phyloP scores from a whole-genome alignment of 2,113 vertebrate species.

The Brachyhypopomus occidentalis region DNA sequence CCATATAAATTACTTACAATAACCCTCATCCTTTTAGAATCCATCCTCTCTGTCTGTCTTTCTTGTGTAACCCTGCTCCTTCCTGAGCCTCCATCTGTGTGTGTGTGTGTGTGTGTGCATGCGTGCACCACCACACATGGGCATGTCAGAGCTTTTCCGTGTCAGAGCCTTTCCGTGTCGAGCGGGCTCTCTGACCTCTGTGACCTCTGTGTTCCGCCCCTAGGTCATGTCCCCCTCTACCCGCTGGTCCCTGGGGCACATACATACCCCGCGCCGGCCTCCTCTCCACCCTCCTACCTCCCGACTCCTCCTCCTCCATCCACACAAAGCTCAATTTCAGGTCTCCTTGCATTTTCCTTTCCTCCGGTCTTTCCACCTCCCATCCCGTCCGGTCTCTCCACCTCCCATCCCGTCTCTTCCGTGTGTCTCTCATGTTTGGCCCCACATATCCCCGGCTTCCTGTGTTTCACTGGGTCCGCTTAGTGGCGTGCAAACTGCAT shows the following conservation, averaged over 20 bases:
- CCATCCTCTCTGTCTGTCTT: not conserved
- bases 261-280: slow-evolving; percentile 80
- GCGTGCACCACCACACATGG: too few relatives aligned
- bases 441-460: not conserved
- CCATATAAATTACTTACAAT: slow-evolving; percentile 1
- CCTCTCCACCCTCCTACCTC: slow-evolving; percentile 75
- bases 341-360: slow-evolving; percentile 72
- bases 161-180: too few relatives aligned
- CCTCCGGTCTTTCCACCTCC: slow-evolving; percentile 40
- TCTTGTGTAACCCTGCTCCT: too few relatives aligned
- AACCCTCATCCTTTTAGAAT: slow-evolving; percentile 21
- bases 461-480: not conserved
- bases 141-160: too few relatives aligned
- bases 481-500: not conserved
- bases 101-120: too few relatives aligned
- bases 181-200: slow-evolving; percentile 66
- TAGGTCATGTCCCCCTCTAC: slow-evolving; percentile 76
- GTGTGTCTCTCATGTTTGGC: not conserved
- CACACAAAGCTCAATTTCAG: slow-evolving; percentile 75
- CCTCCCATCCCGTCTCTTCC: not conserved
- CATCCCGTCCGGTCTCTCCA: not conserved
- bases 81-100: too few relatives aligned
- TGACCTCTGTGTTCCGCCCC: slow-evolving; percentile 65
- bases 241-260: slow-evolving; percentile 80
- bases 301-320: slow-evolving; percentile 74